phyloP scores from a whole-genome alignment of 2,888 invertebrate genomes.

The Deilephila porcellus region DNA sequence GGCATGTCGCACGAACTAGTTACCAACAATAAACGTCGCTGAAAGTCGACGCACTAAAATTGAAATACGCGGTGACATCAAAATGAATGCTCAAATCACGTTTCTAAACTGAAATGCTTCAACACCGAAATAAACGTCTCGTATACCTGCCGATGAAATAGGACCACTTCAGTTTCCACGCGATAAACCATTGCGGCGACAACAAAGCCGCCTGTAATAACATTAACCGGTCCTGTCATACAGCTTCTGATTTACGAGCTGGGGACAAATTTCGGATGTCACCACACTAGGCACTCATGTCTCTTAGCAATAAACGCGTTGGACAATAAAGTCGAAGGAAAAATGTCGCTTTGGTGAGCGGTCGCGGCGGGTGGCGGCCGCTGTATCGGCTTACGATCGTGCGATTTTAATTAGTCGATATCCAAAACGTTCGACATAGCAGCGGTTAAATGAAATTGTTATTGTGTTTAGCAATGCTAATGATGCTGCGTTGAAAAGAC shows the following conservation, averaged over 20 bases:
- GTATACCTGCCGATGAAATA: constrained; percentile 29
- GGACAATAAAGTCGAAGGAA: not conserved
- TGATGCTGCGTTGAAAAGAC: not conserved
- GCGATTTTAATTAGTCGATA: constrained; percentile 16
- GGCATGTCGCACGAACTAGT: not conserved
- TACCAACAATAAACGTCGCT: not conserved
- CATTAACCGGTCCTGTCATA: constrained; percentile 22
- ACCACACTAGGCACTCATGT: not conserved
- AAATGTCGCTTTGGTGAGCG: not conserved
- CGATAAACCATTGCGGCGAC: constrained; percentile 28
- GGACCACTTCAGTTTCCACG: constrained; percentile 28
- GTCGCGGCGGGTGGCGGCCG: constrained; percentile 1
- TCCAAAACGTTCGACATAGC: not conserved
- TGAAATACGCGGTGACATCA: constrained; percentile 10
- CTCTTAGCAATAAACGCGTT: not conserved
- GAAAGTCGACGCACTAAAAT: constrained; percentile 10
- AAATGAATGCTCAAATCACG: constrained; percentile 11
- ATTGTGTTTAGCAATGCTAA: constrained; percentile 3
- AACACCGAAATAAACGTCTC: constrained; percentile 28
- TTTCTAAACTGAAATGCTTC: not conserved
- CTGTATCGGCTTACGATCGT: constrained; percentile 3
- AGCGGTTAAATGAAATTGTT: not conserved
- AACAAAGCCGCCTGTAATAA: constrained; percentile 21
- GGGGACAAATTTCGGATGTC: constrained; percentile 14
- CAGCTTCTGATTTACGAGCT: not conserved